Evolutionary conservation across 2,888 invertebrate species (phyloP).

Genomic region (Branchipolynoe longqiensis): DNA sequence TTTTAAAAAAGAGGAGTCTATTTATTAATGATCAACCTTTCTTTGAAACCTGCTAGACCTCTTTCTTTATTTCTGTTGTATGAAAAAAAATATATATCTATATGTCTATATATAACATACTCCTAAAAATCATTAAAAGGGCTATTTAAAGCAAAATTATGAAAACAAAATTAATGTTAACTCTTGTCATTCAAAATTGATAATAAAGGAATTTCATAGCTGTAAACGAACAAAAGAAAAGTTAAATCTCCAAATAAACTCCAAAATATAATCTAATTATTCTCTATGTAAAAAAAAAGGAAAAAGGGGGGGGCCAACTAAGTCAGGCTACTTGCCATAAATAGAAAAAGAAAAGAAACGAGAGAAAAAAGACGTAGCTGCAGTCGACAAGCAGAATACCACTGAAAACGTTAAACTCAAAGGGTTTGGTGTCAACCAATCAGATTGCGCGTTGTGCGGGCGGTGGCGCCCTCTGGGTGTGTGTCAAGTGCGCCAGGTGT

Average conservation of each 20-base stretch:
- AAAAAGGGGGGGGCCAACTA: no score
- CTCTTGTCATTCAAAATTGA: conserved; percentile 46
- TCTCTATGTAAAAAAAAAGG: no score
- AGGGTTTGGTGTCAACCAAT: conserved; percentile 33
- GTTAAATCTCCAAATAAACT: neutral
- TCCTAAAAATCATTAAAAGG: neutral
- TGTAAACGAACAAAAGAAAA: neutral
- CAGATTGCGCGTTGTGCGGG: conserved; percentile 16
- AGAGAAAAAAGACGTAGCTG: no score
- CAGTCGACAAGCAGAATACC: no score
- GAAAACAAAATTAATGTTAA: neutral
- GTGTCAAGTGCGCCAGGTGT: conserved; percentile 14
- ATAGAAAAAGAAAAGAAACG: no score
- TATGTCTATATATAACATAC: no score
- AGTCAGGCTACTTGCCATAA: no score
- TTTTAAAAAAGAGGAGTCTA: no score
- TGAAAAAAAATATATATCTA: conserved; percentile 7
- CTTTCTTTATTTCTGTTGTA: conserved; percentile 33
- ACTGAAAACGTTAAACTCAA: neutral
- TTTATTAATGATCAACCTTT: no score
- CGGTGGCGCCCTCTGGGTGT: conserved; percentile 29
- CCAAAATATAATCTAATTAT: neutral
- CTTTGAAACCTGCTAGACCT: neutral
- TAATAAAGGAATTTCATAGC: neutral
- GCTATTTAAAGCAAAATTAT: neutral